Percentiles rank a stretch among this genome's conserved stretches.
phyloP scores from a whole-genome alignment of 1,140 invertebrate genomes.

The Calosoma granatense region DNA sequence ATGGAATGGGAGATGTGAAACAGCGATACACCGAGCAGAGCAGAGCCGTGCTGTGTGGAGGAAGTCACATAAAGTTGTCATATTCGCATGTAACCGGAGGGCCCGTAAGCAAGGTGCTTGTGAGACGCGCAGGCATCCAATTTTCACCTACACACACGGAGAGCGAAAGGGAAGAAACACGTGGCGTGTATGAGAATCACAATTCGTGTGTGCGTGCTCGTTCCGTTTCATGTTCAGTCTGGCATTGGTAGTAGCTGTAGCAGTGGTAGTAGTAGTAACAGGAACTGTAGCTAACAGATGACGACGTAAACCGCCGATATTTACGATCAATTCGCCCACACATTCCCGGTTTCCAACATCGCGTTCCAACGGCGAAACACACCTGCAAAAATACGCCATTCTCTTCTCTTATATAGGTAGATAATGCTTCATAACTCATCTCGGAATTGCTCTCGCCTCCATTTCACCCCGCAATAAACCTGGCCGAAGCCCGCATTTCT shows the following conservation, averaged over 20 bases:
- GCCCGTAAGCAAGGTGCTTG: conserved; percentile 4
- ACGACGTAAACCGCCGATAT: conserved; percentile 34
- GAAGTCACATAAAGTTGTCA: conserved; percentile 7
- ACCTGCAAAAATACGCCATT: conserved; percentile 33
- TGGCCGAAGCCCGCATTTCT: conserved; percentile 26
- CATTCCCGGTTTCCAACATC: conserved; percentile 22
- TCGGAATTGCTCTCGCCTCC: conserved; percentile 32
- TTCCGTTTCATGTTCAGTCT: background rate
- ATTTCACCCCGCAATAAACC: conserved; percentile 32
- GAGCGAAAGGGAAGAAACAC: background rate
- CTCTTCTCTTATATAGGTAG: conserved; percentile 30
- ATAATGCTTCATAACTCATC: conserved; percentile 34
- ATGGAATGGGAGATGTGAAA: background rate
- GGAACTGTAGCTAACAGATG: conserved; percentile 30
- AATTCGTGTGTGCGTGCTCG: background rate
- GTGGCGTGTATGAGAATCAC: background rate
- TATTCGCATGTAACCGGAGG: background rate
- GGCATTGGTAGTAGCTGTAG: conserved; percentile 1
- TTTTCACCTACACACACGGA: conserved; percentile 9
- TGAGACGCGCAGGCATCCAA: background rate
- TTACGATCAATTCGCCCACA: conserved; percentile 30
- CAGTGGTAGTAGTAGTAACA: background rate
- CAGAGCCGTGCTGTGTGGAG: too few species aligned
- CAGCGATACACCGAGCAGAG: background rate
- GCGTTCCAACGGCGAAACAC: conserved; percentile 22